A percentile compares a stretch with the other conserved stretches of the same genome.
Evolutionary conservation across 2,888 invertebrate genomes (phyloP).

Genomic region (Pristionchus exspectatus): DNA sequence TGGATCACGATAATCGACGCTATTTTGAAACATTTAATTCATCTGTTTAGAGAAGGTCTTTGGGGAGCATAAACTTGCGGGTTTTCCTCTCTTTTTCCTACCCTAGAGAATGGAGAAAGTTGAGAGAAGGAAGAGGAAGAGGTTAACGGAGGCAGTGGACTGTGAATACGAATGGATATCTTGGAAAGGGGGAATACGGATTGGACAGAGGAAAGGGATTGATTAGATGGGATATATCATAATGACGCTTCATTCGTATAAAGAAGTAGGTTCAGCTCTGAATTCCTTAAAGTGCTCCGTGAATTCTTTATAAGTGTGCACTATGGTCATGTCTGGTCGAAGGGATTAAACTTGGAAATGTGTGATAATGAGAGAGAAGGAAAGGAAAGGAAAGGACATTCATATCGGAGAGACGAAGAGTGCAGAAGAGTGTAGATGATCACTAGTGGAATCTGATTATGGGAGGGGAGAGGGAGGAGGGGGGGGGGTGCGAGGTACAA

Average conservation of each 20-base stretch:
- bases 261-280: background rate
- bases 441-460: background rate
- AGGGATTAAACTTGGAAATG: slow-evolving; percentile 10
- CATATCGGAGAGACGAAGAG: background rate
- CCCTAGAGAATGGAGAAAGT: background rate
- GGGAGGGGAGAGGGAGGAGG: no score
- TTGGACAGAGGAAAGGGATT: background rate
- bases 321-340: background rate
- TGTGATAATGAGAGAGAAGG: background rate
- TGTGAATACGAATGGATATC: background rate
- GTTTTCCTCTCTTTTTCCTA: background rate
- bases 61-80: slow-evolving; percentile 4
- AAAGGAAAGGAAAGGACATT: background rate
- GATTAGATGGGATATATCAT: background rate
- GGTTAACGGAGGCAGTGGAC: slow-evolving; percentile 23
- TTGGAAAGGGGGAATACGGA: background rate
- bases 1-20: background rate
- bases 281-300: background rate
- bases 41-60: slow-evolving; percentile 7
- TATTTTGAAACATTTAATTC: background rate
- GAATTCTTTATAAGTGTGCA: background rate
- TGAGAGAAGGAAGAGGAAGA: background rate
- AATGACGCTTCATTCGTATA: background rate
- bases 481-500: slow-evolving; percentile 25
- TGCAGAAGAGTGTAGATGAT: slow-evolving; percentile 10